Percentiles rank a stretch among this genome's conserved stretches.
Conservation (phyloP, 2,888 invertebrate genomes). For the Arge pagana region DNA sequence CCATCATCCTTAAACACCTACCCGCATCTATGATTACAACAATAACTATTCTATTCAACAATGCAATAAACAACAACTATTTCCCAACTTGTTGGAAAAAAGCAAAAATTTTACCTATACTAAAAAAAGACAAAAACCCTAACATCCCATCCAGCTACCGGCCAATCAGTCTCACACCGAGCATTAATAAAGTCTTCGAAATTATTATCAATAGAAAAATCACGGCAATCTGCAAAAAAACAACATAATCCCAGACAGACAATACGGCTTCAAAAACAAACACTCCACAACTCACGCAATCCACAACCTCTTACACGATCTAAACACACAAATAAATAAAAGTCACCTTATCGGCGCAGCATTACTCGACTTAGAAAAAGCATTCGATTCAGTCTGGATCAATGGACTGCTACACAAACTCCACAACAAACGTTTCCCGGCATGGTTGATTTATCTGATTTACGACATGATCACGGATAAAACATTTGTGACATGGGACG, state of each 20-base stretch:
- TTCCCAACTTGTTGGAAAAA: constrained; percentile 25
- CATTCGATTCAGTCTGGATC: too few relatives aligned
- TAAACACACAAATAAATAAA: too few relatives aligned
- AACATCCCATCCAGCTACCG: constrained; percentile 25
- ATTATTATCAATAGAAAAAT: neutral
- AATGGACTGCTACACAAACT: too few relatives aligned
- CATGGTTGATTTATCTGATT: too few relatives aligned
- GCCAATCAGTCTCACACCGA: constrained; percentile 31
- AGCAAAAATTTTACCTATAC: constrained; percentile 28
- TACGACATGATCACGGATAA: too few relatives aligned
- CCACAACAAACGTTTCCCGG: too few relatives aligned
- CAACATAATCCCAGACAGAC: constrained; percentile 15
- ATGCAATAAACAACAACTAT: constrained; percentile 22
- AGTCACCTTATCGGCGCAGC: too few relatives aligned
- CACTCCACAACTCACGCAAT: constrained; percentile 28
- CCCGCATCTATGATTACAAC: constrained; percentile 3
- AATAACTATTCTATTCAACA: constrained; percentile 24
- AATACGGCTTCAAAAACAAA: constrained; percentile 23
- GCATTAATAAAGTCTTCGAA: constrained; percentile 24
- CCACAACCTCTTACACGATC: too few relatives aligned
- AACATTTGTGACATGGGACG: too few relatives aligned
- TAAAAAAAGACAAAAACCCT: constrained; percentile 25
- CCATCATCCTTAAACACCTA: constrained; percentile 25
- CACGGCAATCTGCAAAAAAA: neutral
- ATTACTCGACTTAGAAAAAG: too few relatives aligned